Base-by-base conservation (phyloP, 2,797 vertebrate species). In the Nyctibius grandis region DNA sequence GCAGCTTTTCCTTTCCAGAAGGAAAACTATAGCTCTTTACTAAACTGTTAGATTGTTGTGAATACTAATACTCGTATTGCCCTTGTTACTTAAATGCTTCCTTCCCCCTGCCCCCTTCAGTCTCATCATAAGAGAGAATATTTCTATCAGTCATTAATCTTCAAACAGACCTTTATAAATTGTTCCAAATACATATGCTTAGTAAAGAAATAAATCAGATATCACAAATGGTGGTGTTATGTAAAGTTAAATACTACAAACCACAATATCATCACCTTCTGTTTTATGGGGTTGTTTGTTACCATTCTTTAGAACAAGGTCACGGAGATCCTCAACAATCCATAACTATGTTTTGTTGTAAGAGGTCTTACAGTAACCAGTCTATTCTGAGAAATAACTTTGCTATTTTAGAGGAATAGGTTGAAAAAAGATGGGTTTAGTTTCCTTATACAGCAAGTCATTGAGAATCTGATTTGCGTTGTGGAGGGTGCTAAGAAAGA, bases 361-460 rank as follows among this genome's bases (percentile, higher is more conserved):
- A 84, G 67, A 77, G 36, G 53, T 91, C 74, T 97, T 93, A 63
- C 45, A 89, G 90, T 86, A 97, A 69, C 38, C 38, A 74, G 40
- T 61, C 51, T 93, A 18, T 91, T 90, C 68, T 96, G 95, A 92
- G 96, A 88, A 94, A 47, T 36, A 47, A 16, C 18, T 59, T 83
- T 2, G 4, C 15, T 85, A 7, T 87, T 91, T 56, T 72, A 72
- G 45, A 88, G 73, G 68, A 94, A 56, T 70, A 80, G 79, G 10
- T 83, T 91, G 82, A 92, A 96, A 67, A 95, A 88, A 81, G 9
- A 38, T 79, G 42, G 33, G 18, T 44, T 64, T 91, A 12, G 9
- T 86, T 75, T 34, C 6, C 12, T 68, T 61, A 15, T 53, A 54
- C 51, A n/a, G 50, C 11, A 54, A 47, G 31, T 68, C 17, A n/a